Evolutionary conservation across 2,113 vertebrate genomes (phyloP), one percentile per base, ranked within the genome.

Genomic region (Ciconia boyciana): DNA sequence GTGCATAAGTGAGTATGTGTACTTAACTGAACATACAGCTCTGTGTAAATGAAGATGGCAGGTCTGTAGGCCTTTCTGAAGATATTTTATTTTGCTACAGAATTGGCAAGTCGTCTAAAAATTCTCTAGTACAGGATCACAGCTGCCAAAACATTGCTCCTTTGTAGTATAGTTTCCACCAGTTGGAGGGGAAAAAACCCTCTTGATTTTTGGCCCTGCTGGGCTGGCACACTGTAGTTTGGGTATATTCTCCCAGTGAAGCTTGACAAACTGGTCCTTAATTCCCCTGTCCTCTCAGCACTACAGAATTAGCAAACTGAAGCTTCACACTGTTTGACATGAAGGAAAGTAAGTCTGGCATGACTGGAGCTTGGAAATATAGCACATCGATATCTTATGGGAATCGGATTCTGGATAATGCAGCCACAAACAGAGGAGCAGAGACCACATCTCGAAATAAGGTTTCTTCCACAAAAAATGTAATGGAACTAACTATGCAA

Each of bases 201-300:
- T 55, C n/a, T 68, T 61, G 72, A 62, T 65, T 48, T 60, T 58
- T 75, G 88, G 80, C 75, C 39, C 81, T 83, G 79, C 62, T 89
- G 49, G 29, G 66, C 72, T 91, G 46, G 51, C 81, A 58, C 31
- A 66, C 93, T 89, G 65, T 86, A 76, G 77, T 21, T 62, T 54
- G 68, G 83, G 65, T 94, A 39, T 97, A 55, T 96, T 96, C 79
- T 95, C 52, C 69, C 95, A 96, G 89, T 90, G 91, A 77, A 93
- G 93, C 94, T 64, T 95, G 62, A 87, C 84, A 89, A 75, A 19
- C 76, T 85, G 81, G 43, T 84, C 71, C 65, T 74, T 91, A 64
- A 43, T 32, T 92, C 49, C 48, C 64, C 55, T 80, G 82, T 91
- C 77, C 58, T 92, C 76, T 83, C 17, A 39, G 76, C 57, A 18